phyloP scores from a whole-genome alignment of 2,797 vertebrate species.

The Pampus argenteus region DNA sequence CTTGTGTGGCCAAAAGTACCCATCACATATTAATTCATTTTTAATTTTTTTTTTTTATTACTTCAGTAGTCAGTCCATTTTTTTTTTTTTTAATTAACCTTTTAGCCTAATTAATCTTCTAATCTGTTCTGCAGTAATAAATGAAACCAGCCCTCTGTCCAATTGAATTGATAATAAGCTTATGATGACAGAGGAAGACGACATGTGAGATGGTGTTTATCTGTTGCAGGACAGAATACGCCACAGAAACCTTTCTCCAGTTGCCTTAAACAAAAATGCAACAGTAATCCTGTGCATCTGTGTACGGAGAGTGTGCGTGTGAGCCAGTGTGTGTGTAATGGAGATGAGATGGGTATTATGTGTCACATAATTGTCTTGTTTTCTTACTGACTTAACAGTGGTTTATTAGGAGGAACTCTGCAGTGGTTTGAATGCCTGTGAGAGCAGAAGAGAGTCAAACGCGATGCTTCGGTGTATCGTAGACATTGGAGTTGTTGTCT shows the following conservation, averaged over 20 bases:
- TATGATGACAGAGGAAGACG: neutral
- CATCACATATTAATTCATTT: neutral
- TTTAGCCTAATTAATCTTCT: neutral
- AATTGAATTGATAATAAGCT: neutral
- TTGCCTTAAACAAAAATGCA: conserved; percentile 80
- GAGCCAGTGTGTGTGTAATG: conserved; percentile 4
- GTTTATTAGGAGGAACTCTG: conserved; percentile 12
- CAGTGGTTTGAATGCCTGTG: conserved; percentile 29
- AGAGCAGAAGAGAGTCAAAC: neutral
- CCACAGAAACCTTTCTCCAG: conserved; percentile 69
- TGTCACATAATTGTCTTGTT: conserved; percentile 1
- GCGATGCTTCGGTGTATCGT: neutral
- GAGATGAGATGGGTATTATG: conserved; percentile 9
- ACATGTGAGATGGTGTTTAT: conserved; percentile 51
- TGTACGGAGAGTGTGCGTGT: conserved; percentile 29
- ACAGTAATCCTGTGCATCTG: conserved; percentile 36
- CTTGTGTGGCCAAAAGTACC: no score
- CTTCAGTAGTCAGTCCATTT: neutral
- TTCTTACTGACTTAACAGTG: conserved; percentile 17
- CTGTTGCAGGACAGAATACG: conserved; percentile 55
- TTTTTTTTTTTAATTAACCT: neutral
- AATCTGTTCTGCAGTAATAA: neutral
- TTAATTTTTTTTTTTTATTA: neutral
- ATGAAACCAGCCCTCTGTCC: neutral
- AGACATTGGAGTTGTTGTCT: conserved; percentile 2